Conservation (phyloP, 2,113 vertebrate species). For the Parotia lawesii region DNA sequence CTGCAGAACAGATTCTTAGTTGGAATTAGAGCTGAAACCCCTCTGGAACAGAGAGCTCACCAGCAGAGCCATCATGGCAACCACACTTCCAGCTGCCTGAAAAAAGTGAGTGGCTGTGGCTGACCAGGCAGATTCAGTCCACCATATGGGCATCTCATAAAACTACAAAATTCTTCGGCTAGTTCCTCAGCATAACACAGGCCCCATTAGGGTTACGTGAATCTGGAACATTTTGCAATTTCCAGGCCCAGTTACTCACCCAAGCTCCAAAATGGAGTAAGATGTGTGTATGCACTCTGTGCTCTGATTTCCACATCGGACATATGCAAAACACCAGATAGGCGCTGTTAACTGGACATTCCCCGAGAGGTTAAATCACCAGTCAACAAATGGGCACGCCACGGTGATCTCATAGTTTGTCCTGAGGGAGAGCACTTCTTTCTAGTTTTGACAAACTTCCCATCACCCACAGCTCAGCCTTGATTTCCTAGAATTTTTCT, state of each 20-base stretch:
- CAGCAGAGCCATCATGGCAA: not conserved
- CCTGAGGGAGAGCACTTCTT: not conserved
- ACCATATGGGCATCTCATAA: not conserved
- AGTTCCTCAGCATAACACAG: not conserved
- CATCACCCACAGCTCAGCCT: not conserved
- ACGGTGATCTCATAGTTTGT: not conserved
- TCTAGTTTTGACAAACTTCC: not conserved
- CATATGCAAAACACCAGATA: not conserved
- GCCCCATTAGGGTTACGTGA: not conserved
- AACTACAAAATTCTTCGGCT: not conserved
- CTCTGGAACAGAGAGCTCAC: not conserved
- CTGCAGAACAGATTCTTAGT: not conserved
- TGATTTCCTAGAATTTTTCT: not conserved
- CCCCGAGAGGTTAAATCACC: not conserved
- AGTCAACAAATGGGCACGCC: not conserved
- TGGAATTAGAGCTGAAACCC: not conserved
- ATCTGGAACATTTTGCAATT: not conserved
- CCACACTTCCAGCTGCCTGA: not conserved
- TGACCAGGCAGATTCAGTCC: not conserved
- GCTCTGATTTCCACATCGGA: not conserved
- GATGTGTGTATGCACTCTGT: not conserved
- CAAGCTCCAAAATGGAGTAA: not conserved
- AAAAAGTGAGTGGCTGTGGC: not conserved
- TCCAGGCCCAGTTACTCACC: not conserved
- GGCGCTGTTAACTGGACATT: not conserved